These are phyloP conservation scores for Gephyroberyx darwinii DNA, from an alignment of 2,797 vertebrate genomes.

Conservation along the genomic window DNA sequence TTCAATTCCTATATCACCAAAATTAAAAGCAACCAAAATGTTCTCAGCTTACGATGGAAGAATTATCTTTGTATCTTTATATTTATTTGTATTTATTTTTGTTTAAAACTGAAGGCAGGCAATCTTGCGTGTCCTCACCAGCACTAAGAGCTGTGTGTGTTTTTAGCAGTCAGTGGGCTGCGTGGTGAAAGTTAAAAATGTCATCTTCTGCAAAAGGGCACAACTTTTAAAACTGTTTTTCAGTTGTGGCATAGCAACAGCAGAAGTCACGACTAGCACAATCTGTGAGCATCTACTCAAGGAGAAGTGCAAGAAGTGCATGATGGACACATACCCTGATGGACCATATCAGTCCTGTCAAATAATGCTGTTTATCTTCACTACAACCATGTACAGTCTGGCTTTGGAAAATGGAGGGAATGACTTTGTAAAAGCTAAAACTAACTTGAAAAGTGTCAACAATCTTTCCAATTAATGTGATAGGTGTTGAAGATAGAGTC, in stretches of 20 bases:
- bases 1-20: not conserved
- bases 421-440: not conserved
- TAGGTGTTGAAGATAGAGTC: constrained; percentile 79
- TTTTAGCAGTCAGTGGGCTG: not conserved
- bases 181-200: constrained; percentile 34
- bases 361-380: not conserved
- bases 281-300: constrained; percentile 23
- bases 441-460: not conserved
- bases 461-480: constrained; percentile 9
- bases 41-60: not conserved
- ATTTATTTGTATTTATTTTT: constrained; percentile 11
- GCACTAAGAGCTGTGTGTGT: not conserved
- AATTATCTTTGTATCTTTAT: constrained; percentile 5
- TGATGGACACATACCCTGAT: constrained; percentile 6
- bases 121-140: not conserved
- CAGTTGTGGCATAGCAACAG: constrained; percentile 69
- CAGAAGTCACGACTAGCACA: constrained; percentile 6
- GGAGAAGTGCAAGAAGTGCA: not conserved
- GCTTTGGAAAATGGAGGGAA: not conserved
- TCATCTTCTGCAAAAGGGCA: constrained; percentile 39
- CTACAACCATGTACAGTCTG: not conserved
- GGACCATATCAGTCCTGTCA: not conserved
- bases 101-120: constrained; percentile 21
- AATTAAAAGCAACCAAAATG: too few relatives aligned
- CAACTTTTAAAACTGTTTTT: constrained; percentile 35